Base-by-base conservation (phyloP, 1,140 invertebrate species). In the Phenacoccus solenopsis region DNA sequence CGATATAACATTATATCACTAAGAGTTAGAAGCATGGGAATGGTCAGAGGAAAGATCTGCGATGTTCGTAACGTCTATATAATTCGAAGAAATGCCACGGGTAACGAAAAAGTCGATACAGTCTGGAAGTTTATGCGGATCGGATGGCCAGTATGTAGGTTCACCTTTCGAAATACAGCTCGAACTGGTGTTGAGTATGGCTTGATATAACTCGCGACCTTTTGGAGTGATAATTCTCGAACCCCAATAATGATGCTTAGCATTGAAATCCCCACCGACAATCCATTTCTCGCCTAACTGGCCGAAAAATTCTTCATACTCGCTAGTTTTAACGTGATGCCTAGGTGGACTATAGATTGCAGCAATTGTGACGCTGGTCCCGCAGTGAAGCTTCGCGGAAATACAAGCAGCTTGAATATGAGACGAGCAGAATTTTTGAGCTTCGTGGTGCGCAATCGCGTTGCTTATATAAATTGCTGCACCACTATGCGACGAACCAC, bases 191-290 rank as follows among this genome's bases (percentile, higher is more conserved):
- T 70, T 7, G n/a, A n/a, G n/a, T n/a, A n/a, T n/a, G n/a, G n/a
- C n/a, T n/a, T n/a, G 38, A 16, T 30, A 16, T 25, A 72, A 38
- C 0, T n/a, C 20, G 1, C 28, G 28, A n/a, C n/a, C n/a, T n/a
- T n/a, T n/a, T n/a, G n/a, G n/a, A n/a, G n/a, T n/a, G n/a, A n/a
- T n/a, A n/a, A n/a, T n/a, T n/a, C 12, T 9, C 27, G n/a, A 70
- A 0, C 78, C 78, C 79, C 78, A 80, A 28, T 73, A 68, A 12
- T 71, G 72, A 57, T 79, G 76, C 74, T 81, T 80, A n/a, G 78
- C 77, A 71, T 81, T 81, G 57, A 75, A 80, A 67, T 81, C 78
- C 0, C 78, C 78, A 16, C 76, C 78, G 2, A 73, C 75, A 24
- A 80, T 73, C 71, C 79, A 79, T 68, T 73, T 72, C 9, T 69